Evolutionary conservation across 2,888 invertebrate species (phyloP), one percentile per base, ranked within the genome.

Genomic region (Malacosoma neustria): DNA sequence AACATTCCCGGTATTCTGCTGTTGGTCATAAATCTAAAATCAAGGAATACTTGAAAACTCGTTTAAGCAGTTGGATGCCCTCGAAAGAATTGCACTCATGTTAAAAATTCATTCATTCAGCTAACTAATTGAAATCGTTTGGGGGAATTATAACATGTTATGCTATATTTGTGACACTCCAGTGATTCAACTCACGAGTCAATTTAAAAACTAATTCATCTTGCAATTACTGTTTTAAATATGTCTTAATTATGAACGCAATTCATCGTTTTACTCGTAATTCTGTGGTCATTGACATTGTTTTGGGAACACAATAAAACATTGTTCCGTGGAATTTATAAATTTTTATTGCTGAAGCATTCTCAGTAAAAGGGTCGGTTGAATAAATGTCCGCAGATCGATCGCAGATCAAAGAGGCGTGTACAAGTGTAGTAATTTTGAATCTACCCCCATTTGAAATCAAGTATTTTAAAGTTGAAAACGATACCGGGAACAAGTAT

Each of bases 261-360:
- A 22, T 22, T 22, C 22, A 22, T 7, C 22, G 2, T 4, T 22
- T 7, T n/a, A n/a, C n/a, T n/a, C n/a, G n/a, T 22, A 22, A 22
- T 22, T 22, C 6, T 9, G 3, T 22, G 22, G 22, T 22, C 22
- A 22, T 22, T 22, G 22, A 22, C 22, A 22, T 36, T 40, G 33
- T 33, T 44, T 38, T 39, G 32, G 41, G 43, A 41, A 43, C 36
- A 34, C 45, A 38, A 22, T 22, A 7, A 22, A 22, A n/a, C n/a
- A n/a, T n/a, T n/a, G n/a, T n/a, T n/a, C n/a, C n/a, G n/a, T n/a
- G n/a, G n/a, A n/a, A n/a, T n/a, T n/a, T n/a, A n/a, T n/a, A n/a
- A n/a, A n/a, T n/a, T n/a, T n/a, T n/a, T n/a, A n/a, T n/a, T n/a
- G n/a, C n/a, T n/a, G n/a, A n/a, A n/a, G n/a, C n/a, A n/a, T n/a